Evolutionary conservation across 2,888 invertebrate species (phyloP), one percentile per base, ranked within the genome.

Genomic region (Lasius fuliginosus): DNA sequence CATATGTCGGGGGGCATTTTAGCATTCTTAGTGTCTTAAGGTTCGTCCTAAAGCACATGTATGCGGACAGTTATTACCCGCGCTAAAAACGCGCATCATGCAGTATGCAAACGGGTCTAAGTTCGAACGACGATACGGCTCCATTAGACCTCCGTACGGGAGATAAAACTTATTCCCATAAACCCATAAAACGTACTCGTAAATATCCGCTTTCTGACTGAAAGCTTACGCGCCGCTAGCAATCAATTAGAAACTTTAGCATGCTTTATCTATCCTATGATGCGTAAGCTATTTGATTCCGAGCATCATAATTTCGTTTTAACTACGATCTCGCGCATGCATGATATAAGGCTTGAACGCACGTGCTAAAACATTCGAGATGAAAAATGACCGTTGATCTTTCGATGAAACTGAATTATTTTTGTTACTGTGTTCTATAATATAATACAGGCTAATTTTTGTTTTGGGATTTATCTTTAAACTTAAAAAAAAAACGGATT

Each of bases 71-170:
- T 90, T 90, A 90, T 89, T 85, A 82, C 85, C 42, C 73, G 74
- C 79, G 87, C 86, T 90, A 87, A 89, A 90, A 90, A 90, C 85
- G 81, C 74, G 62, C 79, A 46, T 53, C 82, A 85, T 84, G 67
- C 85, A 81, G 73, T 84, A 81, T 83, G 84, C 89, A 85, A 81
- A 83, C 73, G 84, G 84, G 83, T 82, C 85, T 86, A 85, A 79
- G 60, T 69, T 76, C 30, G 42, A 46, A 58, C 77, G 60, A 86
- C 81, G 85, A 86, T 85, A 90, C 77, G 82, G 85, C 89, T 89
- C 89, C 87, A 88, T 90, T 89, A 89, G 86, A 84, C 82, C 60
- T 73, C 74, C 53, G 46, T 36, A 30, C 12, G 60, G 40, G 81
- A 86, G 87, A 86, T 85, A 87, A 87, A 86, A 85, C 68, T 87